Evolutionary conservation across 2,888 invertebrate genomes (phyloP), one percentile per base, ranked within the genome.

Genomic region (Thecophora atra): DNA sequence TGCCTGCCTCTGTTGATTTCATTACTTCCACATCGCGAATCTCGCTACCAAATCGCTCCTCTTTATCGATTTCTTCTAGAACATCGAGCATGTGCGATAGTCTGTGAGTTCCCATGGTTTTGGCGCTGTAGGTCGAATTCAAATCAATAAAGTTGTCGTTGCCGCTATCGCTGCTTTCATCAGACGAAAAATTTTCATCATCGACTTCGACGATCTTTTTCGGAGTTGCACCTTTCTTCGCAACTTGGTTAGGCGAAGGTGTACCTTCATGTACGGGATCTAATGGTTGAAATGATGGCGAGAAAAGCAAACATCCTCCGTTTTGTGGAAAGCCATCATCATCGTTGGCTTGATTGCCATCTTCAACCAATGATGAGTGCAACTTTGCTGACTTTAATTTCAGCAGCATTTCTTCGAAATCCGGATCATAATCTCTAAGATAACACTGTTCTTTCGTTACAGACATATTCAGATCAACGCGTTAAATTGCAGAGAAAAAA

Each of bases 1-100:
- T 65, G 24, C 4, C 15, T 51, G 15, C 4, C 19, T 19, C 17
- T 51, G 15, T 52, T 21, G 15, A 37, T 7, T n/a, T 26, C 26
- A n/a, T 37, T n/a, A 44, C 44, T 21, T 68, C 24, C 26, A 58
- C 11, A 3, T 11, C 26, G 1, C 1, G 5, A n/a, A 24, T 28
- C n/a, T 26, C 51, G 6, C 42, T 21, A 4, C n/a, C 51, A n/a
- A n/a, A n/a, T n/a, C n/a, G n/a, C 3, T 28, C 52, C 5, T 56
- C 28, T 1, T 6, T 4, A 8, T 68, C 68, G 19, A 42, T 47
- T 44, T 72, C 72, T 56, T 72, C 56, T 21, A 72, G 52, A 17
- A 66, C 68, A 56, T 67, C 54, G 15, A 72, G 44, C 63, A 68
- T 68, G 7, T 54, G 54, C 1, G 72, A 72, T 21, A 68, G 42